Evolutionary conservation across 2,113 vertebrate species (phyloP), one percentile per base, ranked within the genome.

Genomic region (Elgaria multicarinata): DNA sequence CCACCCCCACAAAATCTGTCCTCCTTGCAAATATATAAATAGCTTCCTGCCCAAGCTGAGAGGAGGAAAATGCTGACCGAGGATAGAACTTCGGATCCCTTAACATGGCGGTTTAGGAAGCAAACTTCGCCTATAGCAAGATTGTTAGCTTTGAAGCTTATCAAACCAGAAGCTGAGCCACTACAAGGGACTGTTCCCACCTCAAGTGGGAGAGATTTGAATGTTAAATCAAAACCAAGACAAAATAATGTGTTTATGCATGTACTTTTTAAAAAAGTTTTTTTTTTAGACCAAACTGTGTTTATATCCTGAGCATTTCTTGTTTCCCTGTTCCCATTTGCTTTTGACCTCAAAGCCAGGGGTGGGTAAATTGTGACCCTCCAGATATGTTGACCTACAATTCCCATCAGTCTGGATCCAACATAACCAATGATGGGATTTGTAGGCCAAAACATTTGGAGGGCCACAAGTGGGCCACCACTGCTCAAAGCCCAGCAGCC

Each of bases 71-170:
- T 78, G 7, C 28, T 78, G 31, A 6, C 20, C 18, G 55, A 20
- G 36, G 18, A 2, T n/a, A 69, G 66, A 50, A 71, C 31, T 87
- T n/a, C 66, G 42, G 58, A 87, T 72, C 46, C 53, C 16, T 88
- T 72, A 88, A 74, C 39, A 83, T 66, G 53, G 42, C 20, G 24
- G 31, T 62, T 75, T 66, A 83, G 58, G 80, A 89, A 66, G 20
- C 42, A 83, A 66, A 55, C 76, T 16, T 74, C n/a, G 31, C 55
- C 55, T 89, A 66, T 36, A 36, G 39, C 33, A 75, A 33, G 42
- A 83, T 50, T 75, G 22, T 50, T 75, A n/a, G 36, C 42, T 66
- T 33, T 83, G 87, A 89, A 89, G 22, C 58, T 66, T 50, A 83
- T 22, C 7, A 28, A 10, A 20, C 76, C 55, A 12, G n/a, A 50